A percentile compares a stretch with the other conserved stretches of the same genome.
Conservation (phyloP, 1,140 invertebrate genomes). For the Teleopsis dalmanni region DNA sequence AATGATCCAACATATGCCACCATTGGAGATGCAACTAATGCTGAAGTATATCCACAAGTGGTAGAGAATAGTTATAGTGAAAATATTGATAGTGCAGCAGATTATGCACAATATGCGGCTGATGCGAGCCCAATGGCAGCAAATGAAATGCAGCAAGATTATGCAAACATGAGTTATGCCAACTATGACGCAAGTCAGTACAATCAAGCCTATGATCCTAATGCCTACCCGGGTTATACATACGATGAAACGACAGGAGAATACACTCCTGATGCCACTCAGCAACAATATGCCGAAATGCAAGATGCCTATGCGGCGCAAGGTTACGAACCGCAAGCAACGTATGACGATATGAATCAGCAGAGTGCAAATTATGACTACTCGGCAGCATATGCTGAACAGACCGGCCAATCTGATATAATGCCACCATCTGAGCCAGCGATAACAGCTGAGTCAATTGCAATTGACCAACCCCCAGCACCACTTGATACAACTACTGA, state of each 20-base stretch:
- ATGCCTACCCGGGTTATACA: constrained; percentile 38
- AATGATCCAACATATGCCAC: not conserved
- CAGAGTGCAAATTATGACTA: constrained; percentile 7
- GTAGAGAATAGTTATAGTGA: not conserved
- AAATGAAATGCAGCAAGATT: constrained; percentile 1
- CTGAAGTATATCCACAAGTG: not conserved
- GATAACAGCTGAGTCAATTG: not conserved
- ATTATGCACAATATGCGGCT: constrained; percentile 5
- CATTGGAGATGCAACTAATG: not conserved
- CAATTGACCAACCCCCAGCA: constrained; percentile 8
- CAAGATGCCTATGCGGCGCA: constrained; percentile 2
- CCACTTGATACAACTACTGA: constrained; percentile 9
- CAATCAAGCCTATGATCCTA: constrained; percentile 34
- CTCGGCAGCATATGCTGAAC: not conserved
- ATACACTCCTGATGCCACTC: constrained; percentile 35
- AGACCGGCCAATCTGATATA: not conserved
- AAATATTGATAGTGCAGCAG: constrained; percentile 5
- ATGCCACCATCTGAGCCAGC: not conserved
- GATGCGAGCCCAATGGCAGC: constrained; percentile 2
- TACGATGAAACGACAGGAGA: constrained; percentile 37
- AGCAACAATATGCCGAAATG: constrained; percentile 18
- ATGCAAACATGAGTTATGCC: constrained; percentile 19
- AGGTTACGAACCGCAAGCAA: constrained; percentile 13
- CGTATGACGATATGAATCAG: constrained; percentile 16
- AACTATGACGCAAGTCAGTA: constrained; percentile 37